phyloP scores from a whole-genome alignment of 1,140 invertebrate genomes.

The Calliopsis andreniformis region DNA sequence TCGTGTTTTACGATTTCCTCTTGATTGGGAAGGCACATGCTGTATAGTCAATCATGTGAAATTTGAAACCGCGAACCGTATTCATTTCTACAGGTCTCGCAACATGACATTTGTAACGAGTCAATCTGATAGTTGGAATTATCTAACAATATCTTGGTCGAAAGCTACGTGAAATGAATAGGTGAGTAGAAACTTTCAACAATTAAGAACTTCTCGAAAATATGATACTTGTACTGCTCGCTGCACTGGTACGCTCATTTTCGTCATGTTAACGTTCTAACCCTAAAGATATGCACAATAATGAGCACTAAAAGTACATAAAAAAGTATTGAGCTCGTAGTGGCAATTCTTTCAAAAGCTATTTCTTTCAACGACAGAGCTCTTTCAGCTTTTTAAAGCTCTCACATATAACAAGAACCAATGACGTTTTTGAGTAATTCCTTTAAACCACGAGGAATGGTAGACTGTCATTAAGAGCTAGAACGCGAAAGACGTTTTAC shows the following conservation, averaged over 20 bases:
- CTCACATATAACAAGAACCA: constrained; percentile 24
- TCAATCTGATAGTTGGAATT: too few species aligned
- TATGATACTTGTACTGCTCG: too few species aligned
- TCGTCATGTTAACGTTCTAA: too few species aligned
- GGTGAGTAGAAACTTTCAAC: not conserved
- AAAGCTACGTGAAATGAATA: not conserved
- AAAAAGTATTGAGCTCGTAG: constrained; percentile 17
- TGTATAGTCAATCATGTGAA: not conserved
- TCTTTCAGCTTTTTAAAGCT: constrained; percentile 27
- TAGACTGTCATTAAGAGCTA: constrained; percentile 54
- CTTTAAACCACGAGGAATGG: constrained; percentile 43
- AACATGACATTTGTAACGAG: not conserved
- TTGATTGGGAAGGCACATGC: not conserved
- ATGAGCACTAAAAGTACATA: not conserved
- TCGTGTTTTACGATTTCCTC: not conserved
- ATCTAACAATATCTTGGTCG: not conserved
- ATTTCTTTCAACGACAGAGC: constrained; percentile 33
- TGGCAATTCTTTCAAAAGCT: not conserved
- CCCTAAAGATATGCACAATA: not conserved
- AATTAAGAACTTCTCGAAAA: not conserved
- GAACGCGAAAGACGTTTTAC: constrained; percentile 57
- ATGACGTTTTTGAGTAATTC: constrained; percentile 57
- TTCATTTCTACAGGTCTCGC: not conserved
- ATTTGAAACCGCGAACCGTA: too few species aligned
- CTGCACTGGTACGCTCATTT: too few species aligned